Conservation (phyloP, 2,113 vertebrate species). For the Dromiciops gliroides region DNA sequence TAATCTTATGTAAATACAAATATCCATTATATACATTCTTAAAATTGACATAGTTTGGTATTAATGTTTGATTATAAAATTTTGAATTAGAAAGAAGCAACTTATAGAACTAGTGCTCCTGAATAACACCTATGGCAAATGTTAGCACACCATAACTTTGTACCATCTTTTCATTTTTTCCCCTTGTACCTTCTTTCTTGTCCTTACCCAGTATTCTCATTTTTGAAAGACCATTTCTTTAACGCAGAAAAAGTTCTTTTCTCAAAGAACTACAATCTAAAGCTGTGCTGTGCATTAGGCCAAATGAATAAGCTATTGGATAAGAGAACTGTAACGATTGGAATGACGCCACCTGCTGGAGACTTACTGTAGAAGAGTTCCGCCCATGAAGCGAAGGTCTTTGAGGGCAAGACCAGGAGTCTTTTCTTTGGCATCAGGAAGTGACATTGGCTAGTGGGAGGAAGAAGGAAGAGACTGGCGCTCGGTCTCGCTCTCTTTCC, state of each 20-base stretch:
- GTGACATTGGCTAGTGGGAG: no score
- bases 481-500: no score
- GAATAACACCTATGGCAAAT: not conserved
- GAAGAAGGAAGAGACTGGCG: no score
- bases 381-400: no score
- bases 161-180: not conserved
- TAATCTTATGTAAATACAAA: not conserved
- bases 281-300: not conserved
- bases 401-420: no score
- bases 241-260: not conserved
- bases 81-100: not conserved
- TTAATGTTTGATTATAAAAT: not conserved
- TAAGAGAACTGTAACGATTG: no score
- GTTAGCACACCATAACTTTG: not conserved
- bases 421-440: no score
- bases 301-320: not conserved
- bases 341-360: no score
- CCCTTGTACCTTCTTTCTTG: not conserved
- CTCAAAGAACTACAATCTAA: not conserved
- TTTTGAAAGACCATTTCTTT: not conserved
- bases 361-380: no score
- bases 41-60: not conserved
- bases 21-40: not conserved
- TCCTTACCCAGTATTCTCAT: not conserved
- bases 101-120: not conserved